Evolutionary conservation across 2,888 invertebrate species (phyloP).

Genomic region (Rhabditoides inermis): DNA sequence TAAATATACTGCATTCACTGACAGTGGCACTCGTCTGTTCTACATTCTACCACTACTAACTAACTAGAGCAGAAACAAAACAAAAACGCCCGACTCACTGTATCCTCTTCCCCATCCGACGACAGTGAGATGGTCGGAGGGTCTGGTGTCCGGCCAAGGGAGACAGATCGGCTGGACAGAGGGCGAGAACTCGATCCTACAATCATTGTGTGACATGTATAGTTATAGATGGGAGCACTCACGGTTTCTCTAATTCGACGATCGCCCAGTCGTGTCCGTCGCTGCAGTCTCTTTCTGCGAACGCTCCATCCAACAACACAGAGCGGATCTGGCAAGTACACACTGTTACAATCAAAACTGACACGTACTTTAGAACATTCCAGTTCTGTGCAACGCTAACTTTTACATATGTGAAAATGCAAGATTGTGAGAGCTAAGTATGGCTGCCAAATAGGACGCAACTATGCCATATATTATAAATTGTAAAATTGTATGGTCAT

Average conservation of each 20-base stretch:
- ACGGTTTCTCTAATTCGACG: constrained; percentile 38
- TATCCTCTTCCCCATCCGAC: constrained; percentile 44
- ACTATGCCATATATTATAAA: too few relatives aligned
- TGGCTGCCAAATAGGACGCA: too few relatives aligned
- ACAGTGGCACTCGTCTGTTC: neutral
- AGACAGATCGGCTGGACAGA: constrained; percentile 42
- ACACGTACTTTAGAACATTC: neutral
- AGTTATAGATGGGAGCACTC: too few relatives aligned
- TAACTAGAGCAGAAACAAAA: neutral
- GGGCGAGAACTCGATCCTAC: constrained; percentile 29
- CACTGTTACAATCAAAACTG: neutral
- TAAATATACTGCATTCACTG: constrained; percentile 10
- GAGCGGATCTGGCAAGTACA: constrained; percentile 37
- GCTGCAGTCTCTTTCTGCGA: constrained; percentile 29
- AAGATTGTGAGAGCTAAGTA: neutral
- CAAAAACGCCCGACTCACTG: constrained; percentile 12
- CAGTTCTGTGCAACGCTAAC: too few relatives aligned
- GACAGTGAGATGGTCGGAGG: constrained; percentile 26
- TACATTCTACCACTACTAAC: neutral
- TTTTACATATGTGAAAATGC: neutral
- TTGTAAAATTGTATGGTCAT: too few relatives aligned
- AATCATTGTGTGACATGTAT: neutral
- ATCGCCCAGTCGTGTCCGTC: constrained; percentile 49
- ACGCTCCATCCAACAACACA: constrained; percentile 39
- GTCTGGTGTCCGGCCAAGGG: constrained; percentile 18